A percentile compares a stretch with the other conserved stretches of the same genome.
Evolutionary conservation across 2,888 invertebrate species (phyloP).

Genomic region (Anticlea derivata): DNA sequence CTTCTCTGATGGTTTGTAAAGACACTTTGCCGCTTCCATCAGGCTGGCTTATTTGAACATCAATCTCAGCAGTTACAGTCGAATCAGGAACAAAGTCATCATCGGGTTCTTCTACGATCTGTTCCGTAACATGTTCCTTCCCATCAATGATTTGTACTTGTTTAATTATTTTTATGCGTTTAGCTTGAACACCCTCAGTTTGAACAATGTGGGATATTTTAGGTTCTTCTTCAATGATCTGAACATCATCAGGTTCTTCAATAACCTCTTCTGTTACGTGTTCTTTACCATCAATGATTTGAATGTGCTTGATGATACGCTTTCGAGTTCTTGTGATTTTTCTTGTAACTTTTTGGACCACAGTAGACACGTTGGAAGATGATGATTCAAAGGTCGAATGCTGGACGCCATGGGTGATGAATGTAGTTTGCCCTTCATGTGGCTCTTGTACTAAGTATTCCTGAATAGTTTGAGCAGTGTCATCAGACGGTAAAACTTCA

Average conservation of each 20-base stretch:
- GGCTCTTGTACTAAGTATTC: constrained; percentile 57
- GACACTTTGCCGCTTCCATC: constrained; percentile 15
- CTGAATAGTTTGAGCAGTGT: constrained; percentile 30
- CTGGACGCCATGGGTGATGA: constrained; percentile 47
- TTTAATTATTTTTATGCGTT: constrained; percentile 85
- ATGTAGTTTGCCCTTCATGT: constrained; percentile 43
- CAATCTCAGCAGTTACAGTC: constrained; percentile 56
- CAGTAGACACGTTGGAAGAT: constrained; percentile 79
- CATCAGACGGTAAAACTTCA: constrained; percentile 40
- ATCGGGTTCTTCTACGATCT: constrained; percentile 89
- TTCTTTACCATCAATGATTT: constrained; percentile 92
- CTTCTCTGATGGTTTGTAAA: constrained; percentile 25
- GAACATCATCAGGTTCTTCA: constrained; percentile 92
- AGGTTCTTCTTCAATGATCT: constrained; percentile 87
- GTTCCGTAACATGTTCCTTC: constrained; percentile 90
- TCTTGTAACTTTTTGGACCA: constrained; percentile 90
- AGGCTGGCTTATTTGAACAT: constrained; percentile 48
- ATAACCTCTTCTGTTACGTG: constrained; percentile 92
- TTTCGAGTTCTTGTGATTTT: constrained; percentile 89
- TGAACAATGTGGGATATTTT: constrained; percentile 52
- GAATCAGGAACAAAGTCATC: constrained; percentile 68
- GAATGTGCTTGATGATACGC: constrained; percentile 89
- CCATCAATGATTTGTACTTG: constrained; percentile 90
- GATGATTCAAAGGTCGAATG: constrained; percentile 52
- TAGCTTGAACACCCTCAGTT: constrained; percentile 61